Percentiles rank a stretch among this genome's conserved stretches.
Evolutionary conservation across 92 coral and sea anemone genomes (phyloP).

Genomic region (Desmophyllum pertusum): DNA sequence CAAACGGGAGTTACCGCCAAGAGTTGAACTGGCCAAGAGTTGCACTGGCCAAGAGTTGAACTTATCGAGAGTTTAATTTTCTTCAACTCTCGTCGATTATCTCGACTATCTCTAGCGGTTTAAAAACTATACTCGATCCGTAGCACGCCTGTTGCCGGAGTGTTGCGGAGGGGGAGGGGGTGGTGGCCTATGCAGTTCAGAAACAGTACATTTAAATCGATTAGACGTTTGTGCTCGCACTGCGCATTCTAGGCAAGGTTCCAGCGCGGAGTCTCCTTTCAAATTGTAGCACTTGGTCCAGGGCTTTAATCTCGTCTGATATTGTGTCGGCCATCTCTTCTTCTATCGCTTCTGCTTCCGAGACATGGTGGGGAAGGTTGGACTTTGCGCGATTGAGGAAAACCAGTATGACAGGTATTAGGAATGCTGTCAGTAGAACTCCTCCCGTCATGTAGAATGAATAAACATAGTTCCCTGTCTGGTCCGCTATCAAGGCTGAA

Average conservation of each 20-base stretch:
- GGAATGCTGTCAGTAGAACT: not conserved
- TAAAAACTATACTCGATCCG: too few relatives aligned
- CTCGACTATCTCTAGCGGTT: too few relatives aligned
- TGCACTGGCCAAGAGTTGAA: too few relatives aligned
- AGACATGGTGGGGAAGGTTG: not conserved
- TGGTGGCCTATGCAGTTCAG: too few relatives aligned
- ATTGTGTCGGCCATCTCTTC: not conserved
- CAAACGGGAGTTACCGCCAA: too few relatives aligned
- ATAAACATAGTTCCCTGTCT: slow-evolving; percentile 1
- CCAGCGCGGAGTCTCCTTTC: not conserved
- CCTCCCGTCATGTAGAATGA: slow-evolving; percentile 21
- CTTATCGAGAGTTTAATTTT: too few relatives aligned
- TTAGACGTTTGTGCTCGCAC: too few relatives aligned
- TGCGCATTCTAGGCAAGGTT: not conserved
- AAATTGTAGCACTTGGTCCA: not conserved
- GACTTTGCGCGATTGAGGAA: not conserved
- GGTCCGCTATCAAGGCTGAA: slow-evolving; percentile 17
- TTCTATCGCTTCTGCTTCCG: not conserved
- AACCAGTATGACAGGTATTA: slow-evolving; percentile 10
- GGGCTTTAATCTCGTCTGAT: not conserved
- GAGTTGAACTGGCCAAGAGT: too few relatives aligned
- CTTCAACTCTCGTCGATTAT: too few relatives aligned
- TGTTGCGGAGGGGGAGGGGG: too few relatives aligned
- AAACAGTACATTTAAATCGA: too few relatives aligned
- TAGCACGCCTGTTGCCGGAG: too few relatives aligned